Conservation (phyloP, 2,888 invertebrate genomes). For the Abscondita cerata region DNA sequence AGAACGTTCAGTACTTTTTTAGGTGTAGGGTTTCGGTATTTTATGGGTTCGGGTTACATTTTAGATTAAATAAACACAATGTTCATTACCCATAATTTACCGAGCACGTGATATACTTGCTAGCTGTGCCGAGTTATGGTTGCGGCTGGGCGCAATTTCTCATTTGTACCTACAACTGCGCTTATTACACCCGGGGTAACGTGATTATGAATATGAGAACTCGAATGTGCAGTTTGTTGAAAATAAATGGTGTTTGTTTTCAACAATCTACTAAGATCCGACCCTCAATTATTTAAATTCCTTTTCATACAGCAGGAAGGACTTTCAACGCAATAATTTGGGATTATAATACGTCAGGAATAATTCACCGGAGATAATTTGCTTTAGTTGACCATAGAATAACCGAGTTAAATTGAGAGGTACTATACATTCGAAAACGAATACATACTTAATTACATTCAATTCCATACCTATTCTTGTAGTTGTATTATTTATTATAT, state of each 20-base stretch:
- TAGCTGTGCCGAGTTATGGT: conserved; percentile 54
- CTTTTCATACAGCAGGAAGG: conserved; percentile 4
- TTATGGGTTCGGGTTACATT: conserved; percentile 51
- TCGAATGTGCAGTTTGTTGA: conserved; percentile 42
- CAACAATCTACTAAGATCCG: conserved; percentile 28
- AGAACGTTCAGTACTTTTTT: conserved; percentile 12
- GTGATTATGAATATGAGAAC: conserved; percentile 58
- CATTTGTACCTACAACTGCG: conserved; percentile 58
- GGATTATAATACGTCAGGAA: too few species aligned
- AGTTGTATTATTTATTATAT: conserved; percentile 7
- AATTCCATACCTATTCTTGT: conserved; percentile 2
- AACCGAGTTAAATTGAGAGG: too few species aligned
- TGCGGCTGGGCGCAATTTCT: conserved; percentile 56
- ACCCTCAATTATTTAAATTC: conserved; percentile 24
- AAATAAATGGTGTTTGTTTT: conserved; percentile 41
- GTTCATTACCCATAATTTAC: conserved; percentile 58
- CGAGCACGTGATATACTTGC: conserved; percentile 55
- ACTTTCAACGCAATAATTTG: conserved; percentile 4
- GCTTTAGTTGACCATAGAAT: too few species aligned
- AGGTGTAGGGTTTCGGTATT: conserved; percentile 37
- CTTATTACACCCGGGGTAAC: conserved; percentile 56
- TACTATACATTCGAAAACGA: too few species aligned
- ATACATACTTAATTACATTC: neutral
- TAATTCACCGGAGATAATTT: too few species aligned
- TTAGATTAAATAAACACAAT: conserved; percentile 58